Conservation (phyloP, 2,113 vertebrate species). For the Arizona elegans region DNA sequence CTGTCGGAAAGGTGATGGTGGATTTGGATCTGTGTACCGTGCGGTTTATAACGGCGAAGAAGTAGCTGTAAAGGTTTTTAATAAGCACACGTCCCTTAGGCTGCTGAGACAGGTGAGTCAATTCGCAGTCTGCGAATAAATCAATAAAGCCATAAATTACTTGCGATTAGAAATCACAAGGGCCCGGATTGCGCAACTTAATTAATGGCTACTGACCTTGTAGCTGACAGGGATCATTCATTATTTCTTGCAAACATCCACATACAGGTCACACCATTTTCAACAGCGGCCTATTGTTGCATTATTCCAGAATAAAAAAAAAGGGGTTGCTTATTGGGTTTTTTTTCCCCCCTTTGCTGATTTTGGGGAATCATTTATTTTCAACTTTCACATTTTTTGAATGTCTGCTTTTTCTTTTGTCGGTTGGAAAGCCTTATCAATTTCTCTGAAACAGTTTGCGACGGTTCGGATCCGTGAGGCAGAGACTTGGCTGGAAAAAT, state of each 20-base stretch:
- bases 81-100: slow-evolving; percentile 90
- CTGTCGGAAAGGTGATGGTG: slow-evolving; percentile 82
- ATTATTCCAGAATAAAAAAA: neutral
- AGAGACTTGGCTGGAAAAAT: neutral
- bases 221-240: neutral
- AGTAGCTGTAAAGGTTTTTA: slow-evolving; percentile 96
- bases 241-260: neutral
- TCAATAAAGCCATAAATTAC: neutral
- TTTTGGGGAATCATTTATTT: neutral
- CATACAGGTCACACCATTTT: neutral
- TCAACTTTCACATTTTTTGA: neutral
- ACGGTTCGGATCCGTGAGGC: neutral
- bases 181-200: neutral
- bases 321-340: neutral
- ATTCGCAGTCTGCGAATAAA: neutral
- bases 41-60: slow-evolving; percentile 88
- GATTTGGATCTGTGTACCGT: slow-evolving; percentile 94
- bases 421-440: neutral
- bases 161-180: neutral
- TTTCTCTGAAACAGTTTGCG: neutral
- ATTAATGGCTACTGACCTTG: neutral
- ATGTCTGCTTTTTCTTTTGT: neutral
- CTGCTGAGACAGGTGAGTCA: slow-evolving; percentile 90
- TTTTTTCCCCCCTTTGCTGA: neutral
- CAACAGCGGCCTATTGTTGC: neutral